Conservation (phyloP, 2,888 invertebrate genomes). For the Dryocosmus kuriphilus region DNA sequence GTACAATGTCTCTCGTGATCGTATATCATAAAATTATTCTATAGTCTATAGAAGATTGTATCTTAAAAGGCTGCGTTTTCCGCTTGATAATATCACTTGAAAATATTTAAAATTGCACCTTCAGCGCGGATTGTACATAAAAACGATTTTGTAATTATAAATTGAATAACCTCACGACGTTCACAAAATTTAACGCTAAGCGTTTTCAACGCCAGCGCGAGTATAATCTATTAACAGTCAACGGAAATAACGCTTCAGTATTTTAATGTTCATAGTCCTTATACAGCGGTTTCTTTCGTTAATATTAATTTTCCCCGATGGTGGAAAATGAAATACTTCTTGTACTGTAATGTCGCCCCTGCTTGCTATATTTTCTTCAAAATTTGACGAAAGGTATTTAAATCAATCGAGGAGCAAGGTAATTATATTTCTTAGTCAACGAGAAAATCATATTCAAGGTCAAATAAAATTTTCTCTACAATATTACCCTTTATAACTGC, state of each 20-base stretch:
- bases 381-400: neutral
- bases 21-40: neutral
- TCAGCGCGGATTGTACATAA: conserved; percentile 35
- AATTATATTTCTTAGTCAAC: too few species aligned
- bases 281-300: neutral
- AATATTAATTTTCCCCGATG: neutral
- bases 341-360: neutral
- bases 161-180: conserved; percentile 14
- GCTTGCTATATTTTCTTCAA: neutral
- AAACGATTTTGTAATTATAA: conserved; percentile 24
- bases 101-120: conserved; percentile 52
- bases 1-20: conserved; percentile 15
- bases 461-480: too few species aligned
- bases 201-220: conserved; percentile 17
- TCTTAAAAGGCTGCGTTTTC: conserved; percentile 6
- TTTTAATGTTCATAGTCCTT: neutral
- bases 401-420: neutral
- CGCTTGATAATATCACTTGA: conserved; percentile 53
- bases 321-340: conserved; percentile 29
- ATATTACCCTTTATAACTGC: too few species aligned
- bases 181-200: neutral
- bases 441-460: too few species aligned
- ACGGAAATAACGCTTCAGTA: conserved; percentile 26
- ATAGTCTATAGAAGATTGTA: conserved; percentile 20
- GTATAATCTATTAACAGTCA: conserved; percentile 37